These are phyloP conservation scores for Temnopleurus reevesii DNA, from an alignment of 53 echinoderm and acorn worm species.

Conservation along the genomic window DNA sequence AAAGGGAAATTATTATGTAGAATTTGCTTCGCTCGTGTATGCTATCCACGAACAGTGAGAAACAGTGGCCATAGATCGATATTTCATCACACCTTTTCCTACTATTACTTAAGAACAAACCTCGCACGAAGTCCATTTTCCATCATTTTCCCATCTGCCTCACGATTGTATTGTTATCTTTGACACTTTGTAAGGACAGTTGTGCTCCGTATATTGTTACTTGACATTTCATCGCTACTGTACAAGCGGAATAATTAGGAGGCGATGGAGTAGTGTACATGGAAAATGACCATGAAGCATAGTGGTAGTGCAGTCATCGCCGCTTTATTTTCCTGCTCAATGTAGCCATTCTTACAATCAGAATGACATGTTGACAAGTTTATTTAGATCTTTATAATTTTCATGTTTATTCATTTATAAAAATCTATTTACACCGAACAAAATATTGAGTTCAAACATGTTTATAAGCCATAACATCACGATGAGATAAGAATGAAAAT, in stretches of 20 bases:
- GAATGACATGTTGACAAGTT: too few species aligned
- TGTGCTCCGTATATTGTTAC: neutral
- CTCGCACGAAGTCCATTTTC: neutral
- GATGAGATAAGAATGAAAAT: neutral
- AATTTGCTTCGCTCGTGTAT: neutral
- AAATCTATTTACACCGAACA: too few species aligned
- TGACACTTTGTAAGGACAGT: conserved; percentile 38
- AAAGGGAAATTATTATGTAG: too few species aligned
- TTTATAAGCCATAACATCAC: neutral
- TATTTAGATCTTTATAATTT: neutral
- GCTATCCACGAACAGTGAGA: neutral
- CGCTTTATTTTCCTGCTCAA: neutral
- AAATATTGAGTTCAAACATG: too few species aligned
- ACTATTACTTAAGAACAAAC: neutral
- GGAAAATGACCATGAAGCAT: neutral
- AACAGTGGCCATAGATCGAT: neutral
- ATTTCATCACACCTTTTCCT: conserved; percentile 16
- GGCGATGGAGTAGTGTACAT: neutral
- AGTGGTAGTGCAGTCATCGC: neutral
- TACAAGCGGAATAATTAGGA: neutral
- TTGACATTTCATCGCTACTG: neutral
- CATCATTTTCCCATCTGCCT: conserved; percentile 18
- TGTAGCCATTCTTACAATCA: neutral
- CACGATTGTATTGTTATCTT: conserved; percentile 1
- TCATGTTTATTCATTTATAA: neutral